Percentiles rank a stretch among this genome's conserved stretches.
Conservation (phyloP, 2,888 invertebrate species). For the Tipula lateralis region DNA sequence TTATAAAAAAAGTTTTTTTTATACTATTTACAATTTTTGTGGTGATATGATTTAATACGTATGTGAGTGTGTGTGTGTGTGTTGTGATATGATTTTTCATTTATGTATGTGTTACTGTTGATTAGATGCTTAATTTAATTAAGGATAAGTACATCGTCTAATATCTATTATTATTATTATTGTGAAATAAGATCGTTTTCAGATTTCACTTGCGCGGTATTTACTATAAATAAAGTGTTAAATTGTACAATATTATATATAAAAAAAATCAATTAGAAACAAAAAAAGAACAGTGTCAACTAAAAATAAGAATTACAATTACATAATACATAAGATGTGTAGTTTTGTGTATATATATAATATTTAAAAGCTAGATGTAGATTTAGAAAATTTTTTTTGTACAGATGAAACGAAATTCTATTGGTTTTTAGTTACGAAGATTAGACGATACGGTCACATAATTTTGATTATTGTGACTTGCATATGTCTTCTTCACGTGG, state of each 20-base stretch:
- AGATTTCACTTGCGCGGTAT: not conserved
- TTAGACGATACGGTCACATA: slow-evolving; percentile 27
- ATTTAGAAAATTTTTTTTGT: slow-evolving; percentile 1
- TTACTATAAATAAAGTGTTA: not conserved
- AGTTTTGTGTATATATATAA: not conserved
- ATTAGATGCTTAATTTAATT: not conserved
- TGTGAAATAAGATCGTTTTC: not conserved
- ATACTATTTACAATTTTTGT: slow-evolving; percentile 8
- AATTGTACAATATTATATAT: slow-evolving; percentile 2
- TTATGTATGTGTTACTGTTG: not conserved
- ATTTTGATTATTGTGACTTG: slow-evolving; percentile 27
- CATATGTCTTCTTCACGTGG: slow-evolving; percentile 26
- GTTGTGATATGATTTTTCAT: not conserved
- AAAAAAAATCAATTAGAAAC: not conserved
- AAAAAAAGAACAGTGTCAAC: not conserved
- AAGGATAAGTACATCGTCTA: not conserved
- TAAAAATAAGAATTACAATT: not conserved
- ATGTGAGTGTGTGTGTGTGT: no score
- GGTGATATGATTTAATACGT: not conserved
- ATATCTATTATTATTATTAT: no score
- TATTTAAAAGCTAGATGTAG: not conserved
- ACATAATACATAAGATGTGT: not conserved
- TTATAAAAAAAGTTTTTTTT: slow-evolving; percentile 24
- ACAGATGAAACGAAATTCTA: not conserved
- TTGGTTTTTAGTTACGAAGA: not conserved